These are phyloP conservation scores for Castor canadensis DNA, from an alignment of 2,113 vertebrate species.

Conservation along the genomic window DNA sequence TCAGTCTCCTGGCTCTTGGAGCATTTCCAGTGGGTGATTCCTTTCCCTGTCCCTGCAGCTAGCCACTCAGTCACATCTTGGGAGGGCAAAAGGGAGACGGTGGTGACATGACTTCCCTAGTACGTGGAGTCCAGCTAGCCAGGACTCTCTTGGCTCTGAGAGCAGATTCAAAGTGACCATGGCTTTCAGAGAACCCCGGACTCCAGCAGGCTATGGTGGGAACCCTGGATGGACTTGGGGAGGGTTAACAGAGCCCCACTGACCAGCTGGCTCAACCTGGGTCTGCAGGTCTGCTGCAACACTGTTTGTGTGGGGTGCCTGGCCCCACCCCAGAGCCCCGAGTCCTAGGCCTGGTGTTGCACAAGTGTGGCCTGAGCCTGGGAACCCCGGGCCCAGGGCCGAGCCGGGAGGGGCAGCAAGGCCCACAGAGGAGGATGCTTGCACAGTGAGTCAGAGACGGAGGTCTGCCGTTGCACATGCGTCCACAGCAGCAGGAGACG, in stretches of 20 bases:
- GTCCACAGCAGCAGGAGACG: background rate
- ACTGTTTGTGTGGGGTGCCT: fast-evolving
- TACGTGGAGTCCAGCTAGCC: background rate
- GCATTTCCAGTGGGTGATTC: too few relatives aligned
- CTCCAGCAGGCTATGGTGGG: background rate
- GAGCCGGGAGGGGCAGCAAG: background rate
- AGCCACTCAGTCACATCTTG: background rate
- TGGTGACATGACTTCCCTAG: fast-evolving
- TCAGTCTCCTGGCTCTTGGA: background rate
- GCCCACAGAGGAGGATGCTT: background rate
- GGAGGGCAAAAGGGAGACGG: fast-evolving
- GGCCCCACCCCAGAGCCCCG: background rate
- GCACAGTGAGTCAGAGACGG: slow-evolving; percentile 62
- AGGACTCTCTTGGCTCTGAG: background rate
- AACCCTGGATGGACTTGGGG: fast-evolving
- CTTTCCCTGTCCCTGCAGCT: background rate
- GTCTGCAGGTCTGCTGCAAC: fast-evolving
- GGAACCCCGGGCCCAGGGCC: background rate
- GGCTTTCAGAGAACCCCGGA: background rate
- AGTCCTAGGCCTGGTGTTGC: background rate
- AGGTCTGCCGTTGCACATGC: background rate
- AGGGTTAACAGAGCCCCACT: background rate
- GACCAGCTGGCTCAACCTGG: background rate
- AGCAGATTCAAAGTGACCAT: background rate
- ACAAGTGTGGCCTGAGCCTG: background rate